These are phyloP conservation scores for Lepisosteus osseus DNA, from an alignment of 2,113 vertebrate species.

Conservation along the genomic window DNA sequence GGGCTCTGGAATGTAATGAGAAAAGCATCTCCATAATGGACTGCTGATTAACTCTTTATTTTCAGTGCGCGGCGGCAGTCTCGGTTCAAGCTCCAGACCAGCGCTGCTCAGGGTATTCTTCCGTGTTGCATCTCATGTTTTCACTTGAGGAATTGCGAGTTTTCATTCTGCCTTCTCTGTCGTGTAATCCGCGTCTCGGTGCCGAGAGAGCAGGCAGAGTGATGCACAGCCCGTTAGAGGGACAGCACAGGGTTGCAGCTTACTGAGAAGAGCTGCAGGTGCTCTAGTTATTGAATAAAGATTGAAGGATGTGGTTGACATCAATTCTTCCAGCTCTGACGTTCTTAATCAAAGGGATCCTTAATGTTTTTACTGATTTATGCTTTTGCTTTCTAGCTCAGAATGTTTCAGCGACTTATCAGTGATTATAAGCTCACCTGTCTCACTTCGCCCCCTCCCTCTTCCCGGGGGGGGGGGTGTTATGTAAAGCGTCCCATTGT, in stretches of 20 bases:
- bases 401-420: too few species aligned
- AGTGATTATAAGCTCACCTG: too few species aligned
- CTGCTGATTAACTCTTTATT: constrained; percentile 3
- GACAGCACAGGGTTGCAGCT: background rate
- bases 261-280: background rate
- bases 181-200: background rate
- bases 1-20: constrained; percentile 5
- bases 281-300: background rate
- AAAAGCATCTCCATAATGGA: background rate
- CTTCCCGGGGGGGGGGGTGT: too few species aligned
- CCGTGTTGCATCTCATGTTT: background rate
- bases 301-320: background rate
- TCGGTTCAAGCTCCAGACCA: background rate
- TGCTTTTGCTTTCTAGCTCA: too few species aligned
- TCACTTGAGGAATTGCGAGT: background rate
- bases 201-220: too few species aligned
- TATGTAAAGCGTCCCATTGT: too few species aligned
- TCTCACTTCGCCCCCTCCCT: too few species aligned
- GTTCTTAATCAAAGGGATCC: background rate
- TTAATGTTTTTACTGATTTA: too few species aligned
- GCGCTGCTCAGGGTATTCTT: background rate
- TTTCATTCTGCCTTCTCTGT: background rate
- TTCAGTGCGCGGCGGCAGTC: too few species aligned
- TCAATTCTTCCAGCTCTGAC: background rate
- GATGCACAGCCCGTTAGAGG: background rate